phyloP scores from a whole-genome alignment of 2,113 vertebrate genomes.

The Xenus cinereus region DNA sequence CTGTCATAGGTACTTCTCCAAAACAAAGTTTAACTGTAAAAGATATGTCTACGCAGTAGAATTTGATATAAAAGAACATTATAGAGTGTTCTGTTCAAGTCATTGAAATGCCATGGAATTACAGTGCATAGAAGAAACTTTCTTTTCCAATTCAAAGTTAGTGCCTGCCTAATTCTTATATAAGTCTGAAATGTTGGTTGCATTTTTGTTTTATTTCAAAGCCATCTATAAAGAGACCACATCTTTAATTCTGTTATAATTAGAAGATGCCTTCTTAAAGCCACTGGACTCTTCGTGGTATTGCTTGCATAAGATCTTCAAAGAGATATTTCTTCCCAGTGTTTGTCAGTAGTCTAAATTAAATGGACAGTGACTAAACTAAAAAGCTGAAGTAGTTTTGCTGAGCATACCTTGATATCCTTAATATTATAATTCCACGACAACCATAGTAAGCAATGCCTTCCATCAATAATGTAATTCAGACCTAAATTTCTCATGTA shows the following conservation, averaged over 20 bases:
- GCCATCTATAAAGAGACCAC: not conserved
- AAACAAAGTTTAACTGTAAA: not conserved
- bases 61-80: not conserved
- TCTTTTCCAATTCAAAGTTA: not conserved
- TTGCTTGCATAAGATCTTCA: not conserved
- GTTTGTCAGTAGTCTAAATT: not conserved
- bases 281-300: not conserved
- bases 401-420: too few species aligned
- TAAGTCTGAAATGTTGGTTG: not conserved
- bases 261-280: not conserved
- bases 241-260: not conserved
- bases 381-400: not conserved
- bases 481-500: not conserved
- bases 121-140: not conserved
- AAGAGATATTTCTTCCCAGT: not conserved
- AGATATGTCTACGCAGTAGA: not conserved
- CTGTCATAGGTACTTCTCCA: not conserved
- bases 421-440: not conserved
- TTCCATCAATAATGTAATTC: not conserved
- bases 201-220: not conserved
- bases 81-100: not conserved
- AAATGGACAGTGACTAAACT: not conserved
- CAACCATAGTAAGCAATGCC: not conserved
- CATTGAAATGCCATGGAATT: not conserved
- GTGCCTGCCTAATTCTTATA: not conserved